These are phyloP conservation scores for Acrocephalus arundinaceus DNA, from an alignment of 2,113 vertebrate species.

Conservation along the genomic window DNA sequence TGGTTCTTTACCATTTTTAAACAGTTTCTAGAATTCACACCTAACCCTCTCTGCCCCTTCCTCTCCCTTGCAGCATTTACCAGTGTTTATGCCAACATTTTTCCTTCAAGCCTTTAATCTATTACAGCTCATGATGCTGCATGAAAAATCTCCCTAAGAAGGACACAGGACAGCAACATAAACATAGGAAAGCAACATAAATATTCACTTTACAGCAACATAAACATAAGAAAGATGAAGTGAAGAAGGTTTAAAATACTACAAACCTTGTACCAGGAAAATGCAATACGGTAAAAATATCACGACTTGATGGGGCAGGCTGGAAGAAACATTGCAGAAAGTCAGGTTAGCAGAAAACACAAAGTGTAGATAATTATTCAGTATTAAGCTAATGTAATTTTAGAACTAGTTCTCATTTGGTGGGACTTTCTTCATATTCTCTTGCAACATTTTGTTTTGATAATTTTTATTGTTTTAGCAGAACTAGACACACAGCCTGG, in stretches of 20 bases:
- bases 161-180: neutral
- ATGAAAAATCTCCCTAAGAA: neutral
- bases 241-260: neutral
- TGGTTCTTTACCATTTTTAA: neutral
- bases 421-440: neutral
- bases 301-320: neutral
- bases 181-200: too few species aligned
- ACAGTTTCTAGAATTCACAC: neutral
- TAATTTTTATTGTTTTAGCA: neutral
- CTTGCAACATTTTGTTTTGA: neutral
- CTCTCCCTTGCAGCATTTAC: neutral
- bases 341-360: neutral
- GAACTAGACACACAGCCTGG: neutral
- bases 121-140: neutral
- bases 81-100: neutral
- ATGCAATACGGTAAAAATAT: constrained; percentile 26
- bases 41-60: neutral
- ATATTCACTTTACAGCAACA: neutral
- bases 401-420: neutral
- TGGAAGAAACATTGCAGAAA: neutral
- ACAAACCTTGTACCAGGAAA: constrained; percentile 57
- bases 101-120: neutral
- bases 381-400: neutral
- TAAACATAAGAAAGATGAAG: neutral
- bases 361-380: neutral